phyloP scores from a whole-genome alignment of 1,140 invertebrate species.

The Drosophila chauvacae region DNA sequence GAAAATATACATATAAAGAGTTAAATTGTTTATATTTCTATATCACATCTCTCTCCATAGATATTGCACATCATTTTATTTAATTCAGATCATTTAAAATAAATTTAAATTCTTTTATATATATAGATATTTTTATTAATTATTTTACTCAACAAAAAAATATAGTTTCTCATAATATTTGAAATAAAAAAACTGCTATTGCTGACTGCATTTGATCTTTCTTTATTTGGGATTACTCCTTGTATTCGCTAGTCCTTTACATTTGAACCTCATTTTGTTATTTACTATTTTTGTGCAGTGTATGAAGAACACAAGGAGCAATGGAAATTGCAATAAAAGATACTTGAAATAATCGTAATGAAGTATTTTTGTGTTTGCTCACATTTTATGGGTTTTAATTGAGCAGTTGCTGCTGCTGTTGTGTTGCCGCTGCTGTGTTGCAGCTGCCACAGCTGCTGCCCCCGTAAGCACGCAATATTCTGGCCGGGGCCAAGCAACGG shows the following conservation, averaged over 20 bases:
- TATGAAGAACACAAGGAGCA: background rate
- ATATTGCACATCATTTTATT: background rate
- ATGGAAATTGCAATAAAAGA: constrained; percentile 52
- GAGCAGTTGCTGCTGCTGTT: constrained; percentile 39
- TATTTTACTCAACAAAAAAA: background rate
- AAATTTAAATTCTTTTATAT: background rate
- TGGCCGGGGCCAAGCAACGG: constrained; percentile 32
- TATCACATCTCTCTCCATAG: background rate
- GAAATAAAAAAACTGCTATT: background rate
- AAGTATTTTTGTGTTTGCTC: constrained; percentile 54
- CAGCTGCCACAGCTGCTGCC: constrained; percentile 61
- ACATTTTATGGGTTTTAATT: constrained; percentile 74
- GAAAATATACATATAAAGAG: no score
- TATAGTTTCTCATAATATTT: background rate
- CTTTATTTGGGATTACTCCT: background rate
- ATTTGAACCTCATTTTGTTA: background rate
- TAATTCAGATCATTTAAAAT: rapidly evolving
- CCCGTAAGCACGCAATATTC: constrained; percentile 66
- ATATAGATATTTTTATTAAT: no score
- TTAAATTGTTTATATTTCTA: background rate
- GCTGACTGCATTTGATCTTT: background rate
- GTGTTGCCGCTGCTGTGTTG: constrained; percentile 34
- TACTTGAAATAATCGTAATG: constrained; percentile 50
- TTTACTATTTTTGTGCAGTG: background rate
- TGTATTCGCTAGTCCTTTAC: no score